phyloP scores from a whole-genome alignment of 2,113 vertebrate genomes.

The Paedocypris sp. region DNA sequence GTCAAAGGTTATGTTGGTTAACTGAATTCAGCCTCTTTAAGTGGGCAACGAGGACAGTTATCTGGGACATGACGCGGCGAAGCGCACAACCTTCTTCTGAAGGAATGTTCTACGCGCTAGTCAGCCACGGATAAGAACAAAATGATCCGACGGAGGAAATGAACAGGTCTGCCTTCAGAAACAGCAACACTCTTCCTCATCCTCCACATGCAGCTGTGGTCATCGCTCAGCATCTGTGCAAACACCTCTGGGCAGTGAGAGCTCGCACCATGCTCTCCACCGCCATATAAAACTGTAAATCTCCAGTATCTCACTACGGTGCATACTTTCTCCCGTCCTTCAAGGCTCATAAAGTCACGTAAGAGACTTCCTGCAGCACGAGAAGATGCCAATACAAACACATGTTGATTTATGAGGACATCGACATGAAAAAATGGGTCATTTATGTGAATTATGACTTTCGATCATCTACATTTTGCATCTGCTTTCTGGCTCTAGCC shows the following conservation, averaged over 20 bases:
- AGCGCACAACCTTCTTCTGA: slow-evolving; percentile 44
- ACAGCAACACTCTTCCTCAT: neutral
- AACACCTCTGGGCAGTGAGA: slow-evolving; percentile 2
- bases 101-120: slow-evolving; percentile 33
- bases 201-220: neutral
- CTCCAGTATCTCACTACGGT: too few species aligned
- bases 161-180: neutral
- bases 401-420: too few species aligned
- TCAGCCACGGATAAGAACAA: neutral
- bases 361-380: too few species aligned
- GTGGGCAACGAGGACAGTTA: slow-evolving; percentile 39
- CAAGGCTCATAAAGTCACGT: too few species aligned
- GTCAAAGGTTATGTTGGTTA: neutral
- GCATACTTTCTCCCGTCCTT: too few species aligned
- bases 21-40: slow-evolving; percentile 16
- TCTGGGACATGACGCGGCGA: slow-evolving; percentile 50
- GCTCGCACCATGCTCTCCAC: too few species aligned
- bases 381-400: too few species aligned
- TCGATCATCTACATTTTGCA: too few species aligned
- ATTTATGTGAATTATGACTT: too few species aligned
- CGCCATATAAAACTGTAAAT: too few species aligned
- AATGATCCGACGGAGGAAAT: slow-evolving; percentile 1
- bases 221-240: neutral
- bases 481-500: too few species aligned
- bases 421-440: too few species aligned